Evolutionary conservation across 1,140 invertebrate species (phyloP).

Genomic region (Rhysida immarginata): DNA sequence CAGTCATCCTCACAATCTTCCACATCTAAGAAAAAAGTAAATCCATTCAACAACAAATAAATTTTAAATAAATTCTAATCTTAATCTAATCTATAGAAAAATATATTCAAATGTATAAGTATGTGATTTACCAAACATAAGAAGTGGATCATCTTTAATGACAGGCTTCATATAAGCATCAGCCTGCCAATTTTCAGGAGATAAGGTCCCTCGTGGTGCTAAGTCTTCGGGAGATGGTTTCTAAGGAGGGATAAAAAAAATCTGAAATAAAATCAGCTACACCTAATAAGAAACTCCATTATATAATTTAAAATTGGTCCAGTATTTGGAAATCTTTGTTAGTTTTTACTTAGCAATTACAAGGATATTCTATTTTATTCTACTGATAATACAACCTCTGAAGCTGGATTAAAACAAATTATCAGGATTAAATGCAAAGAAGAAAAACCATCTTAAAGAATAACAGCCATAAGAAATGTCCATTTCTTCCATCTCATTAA

Average conservation of each 20-base stretch:
- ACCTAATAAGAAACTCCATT: too few species aligned
- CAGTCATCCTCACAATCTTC: not conserved
- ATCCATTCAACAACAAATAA: not conserved
- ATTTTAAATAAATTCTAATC: not conserved
- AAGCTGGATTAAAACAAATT: too few species aligned
- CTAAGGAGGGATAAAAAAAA: not conserved
- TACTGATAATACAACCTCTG: too few species aligned
- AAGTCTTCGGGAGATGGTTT: not conserved
- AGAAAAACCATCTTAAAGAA: too few species aligned
- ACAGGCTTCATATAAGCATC: not conserved
- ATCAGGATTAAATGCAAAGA: too few species aligned
- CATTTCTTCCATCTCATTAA: too few species aligned
- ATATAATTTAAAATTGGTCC: too few species aligned
- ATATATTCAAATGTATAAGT: not conserved
- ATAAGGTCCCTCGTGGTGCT: not conserved
- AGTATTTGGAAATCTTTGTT: too few species aligned
- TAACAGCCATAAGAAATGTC: too few species aligned
- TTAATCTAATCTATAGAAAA: not conserved
- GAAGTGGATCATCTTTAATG: not conserved
- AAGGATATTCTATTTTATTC: too few species aligned
- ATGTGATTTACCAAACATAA: not conserved
- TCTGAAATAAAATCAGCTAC: not conserved
- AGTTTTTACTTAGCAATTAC: too few species aligned
- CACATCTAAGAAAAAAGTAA: not conserved
- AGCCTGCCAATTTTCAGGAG: not conserved